These are phyloP conservation scores for Myiothlypis chrysogaster DNA, from an alignment of 2,797 vertebrate species.

Conservation along the genomic window DNA sequence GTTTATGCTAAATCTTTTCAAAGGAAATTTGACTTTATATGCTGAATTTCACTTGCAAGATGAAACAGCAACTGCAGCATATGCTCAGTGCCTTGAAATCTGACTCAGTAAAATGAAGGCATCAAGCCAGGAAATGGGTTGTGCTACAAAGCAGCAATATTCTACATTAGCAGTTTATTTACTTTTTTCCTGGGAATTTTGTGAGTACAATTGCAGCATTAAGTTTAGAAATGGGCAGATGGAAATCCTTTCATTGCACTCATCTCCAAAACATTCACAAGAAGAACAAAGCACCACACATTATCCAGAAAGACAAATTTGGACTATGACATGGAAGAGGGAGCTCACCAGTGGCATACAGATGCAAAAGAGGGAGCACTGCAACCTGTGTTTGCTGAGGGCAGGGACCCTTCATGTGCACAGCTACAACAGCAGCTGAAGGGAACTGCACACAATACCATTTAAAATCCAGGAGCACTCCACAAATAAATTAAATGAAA, in stretches of 20 bases:
- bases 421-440: background rate
- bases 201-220: background rate
- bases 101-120: background rate
- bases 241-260: background rate
- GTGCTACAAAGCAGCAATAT: background rate
- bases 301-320: background rate
- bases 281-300: background rate
- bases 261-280: background rate
- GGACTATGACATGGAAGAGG: background rate
- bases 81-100: background rate
- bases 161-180: background rate
- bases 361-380: background rate
- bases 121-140: background rate
- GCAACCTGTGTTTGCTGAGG: background rate
- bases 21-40: background rate
- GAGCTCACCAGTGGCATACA: background rate
- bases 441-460: rapidly evolving
- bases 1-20: background rate
- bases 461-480: background rate
- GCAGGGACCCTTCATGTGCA: background rate
- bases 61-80: background rate
- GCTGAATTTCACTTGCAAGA: background rate
- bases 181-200: background rate
- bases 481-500: background rate
- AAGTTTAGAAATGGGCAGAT: background rate